A percentile compares a stretch with the other conserved stretches of the same genome.
Conservation (phyloP, 2,113 vertebrate species). For the Lophius piscatorius region DNA sequence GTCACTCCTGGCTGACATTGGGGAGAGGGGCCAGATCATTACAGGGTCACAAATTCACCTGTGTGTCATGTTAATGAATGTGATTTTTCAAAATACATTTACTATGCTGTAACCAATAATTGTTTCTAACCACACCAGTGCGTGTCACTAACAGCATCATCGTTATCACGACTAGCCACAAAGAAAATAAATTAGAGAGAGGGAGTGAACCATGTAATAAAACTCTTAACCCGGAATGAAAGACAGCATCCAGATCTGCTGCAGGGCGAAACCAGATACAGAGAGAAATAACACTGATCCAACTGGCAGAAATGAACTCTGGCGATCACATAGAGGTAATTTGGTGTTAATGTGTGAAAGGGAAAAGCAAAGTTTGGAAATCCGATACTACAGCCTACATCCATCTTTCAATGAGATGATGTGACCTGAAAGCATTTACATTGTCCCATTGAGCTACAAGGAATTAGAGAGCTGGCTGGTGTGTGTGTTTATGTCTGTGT, state of each 20-base stretch:
- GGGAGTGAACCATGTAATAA: background rate
- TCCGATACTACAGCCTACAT: conserved; percentile 3
- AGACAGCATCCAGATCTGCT: background rate
- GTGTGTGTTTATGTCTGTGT: too few relatives aligned
- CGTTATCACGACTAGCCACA: background rate
- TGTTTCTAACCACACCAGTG: too few relatives aligned
- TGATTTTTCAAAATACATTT: too few relatives aligned
- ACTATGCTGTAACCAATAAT: too few relatives aligned
- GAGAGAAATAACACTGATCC: too few relatives aligned
- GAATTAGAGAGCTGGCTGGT: conserved; percentile 1
- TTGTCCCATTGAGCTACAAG: conserved; percentile 47
- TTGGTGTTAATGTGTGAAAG: background rate
- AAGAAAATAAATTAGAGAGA: background rate
- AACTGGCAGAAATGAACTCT: too few relatives aligned
- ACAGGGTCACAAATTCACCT: too few relatives aligned
- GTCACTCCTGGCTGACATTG: too few relatives aligned
- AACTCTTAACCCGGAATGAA: background rate
- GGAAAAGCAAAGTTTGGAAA: conserved; percentile 12
- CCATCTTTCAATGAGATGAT: conserved; percentile 19
- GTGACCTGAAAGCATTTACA: conserved; percentile 33
- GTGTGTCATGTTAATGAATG: too few relatives aligned
- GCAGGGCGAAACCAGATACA: background rate
- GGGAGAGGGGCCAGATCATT: too few relatives aligned
- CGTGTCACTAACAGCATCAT: background rate
- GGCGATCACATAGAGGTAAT: conserved; percentile 9